A percentile compares a stretch with the other conserved stretches of the same genome.
Conservation (phyloP, 2,888 invertebrate species). For the Drosophila subquinaria region DNA sequence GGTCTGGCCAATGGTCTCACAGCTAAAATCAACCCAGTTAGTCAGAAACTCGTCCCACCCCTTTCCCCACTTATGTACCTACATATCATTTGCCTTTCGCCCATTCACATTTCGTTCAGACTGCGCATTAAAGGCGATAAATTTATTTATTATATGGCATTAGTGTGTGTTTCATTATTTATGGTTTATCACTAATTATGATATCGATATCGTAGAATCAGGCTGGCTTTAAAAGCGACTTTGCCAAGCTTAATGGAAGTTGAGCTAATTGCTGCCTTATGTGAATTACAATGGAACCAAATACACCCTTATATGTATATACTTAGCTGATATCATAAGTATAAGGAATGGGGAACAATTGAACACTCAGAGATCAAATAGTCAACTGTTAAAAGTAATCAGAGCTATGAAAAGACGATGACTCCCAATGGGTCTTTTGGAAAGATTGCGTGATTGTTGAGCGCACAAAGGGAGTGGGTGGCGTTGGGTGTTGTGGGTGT, state of each 20-base stretch:
- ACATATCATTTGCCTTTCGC: too few species aligned
- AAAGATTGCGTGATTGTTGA: background rate
- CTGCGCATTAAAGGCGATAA: conserved; percentile 67
- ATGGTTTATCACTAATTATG: conserved; percentile 37
- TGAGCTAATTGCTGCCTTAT: conserved; percentile 9
- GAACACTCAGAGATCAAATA: conserved; percentile 26
- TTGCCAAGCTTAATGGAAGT: background rate
- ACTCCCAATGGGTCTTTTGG: conserved; percentile 5
- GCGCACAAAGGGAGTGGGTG: background rate
- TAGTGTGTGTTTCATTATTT: conserved; percentile 43
- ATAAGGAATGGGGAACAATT: conserved; percentile 5
- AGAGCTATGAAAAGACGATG: conserved; percentile 30
- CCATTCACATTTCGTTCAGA: conserved; percentile 9
- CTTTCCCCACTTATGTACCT: background rate
- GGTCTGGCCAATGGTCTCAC: background rate
- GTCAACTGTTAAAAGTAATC: conserved; percentile 18
- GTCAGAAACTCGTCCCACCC: background rate
- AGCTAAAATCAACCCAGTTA: conserved; percentile 16
- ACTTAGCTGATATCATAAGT: conserved; percentile 21
- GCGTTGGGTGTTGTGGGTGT: background rate
- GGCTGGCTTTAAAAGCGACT: conserved; percentile 5
- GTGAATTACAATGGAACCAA: conserved; percentile 1
- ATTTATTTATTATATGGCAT: conserved; percentile 62
- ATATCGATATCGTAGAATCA: conserved; percentile 8
- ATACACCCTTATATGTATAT: background rate